A percentile compares a stretch with the other conserved stretches of the same genome.
phyloP scores from a whole-genome alignment of 2,113 vertebrate genomes.

The Myotis brandtii region DNA sequence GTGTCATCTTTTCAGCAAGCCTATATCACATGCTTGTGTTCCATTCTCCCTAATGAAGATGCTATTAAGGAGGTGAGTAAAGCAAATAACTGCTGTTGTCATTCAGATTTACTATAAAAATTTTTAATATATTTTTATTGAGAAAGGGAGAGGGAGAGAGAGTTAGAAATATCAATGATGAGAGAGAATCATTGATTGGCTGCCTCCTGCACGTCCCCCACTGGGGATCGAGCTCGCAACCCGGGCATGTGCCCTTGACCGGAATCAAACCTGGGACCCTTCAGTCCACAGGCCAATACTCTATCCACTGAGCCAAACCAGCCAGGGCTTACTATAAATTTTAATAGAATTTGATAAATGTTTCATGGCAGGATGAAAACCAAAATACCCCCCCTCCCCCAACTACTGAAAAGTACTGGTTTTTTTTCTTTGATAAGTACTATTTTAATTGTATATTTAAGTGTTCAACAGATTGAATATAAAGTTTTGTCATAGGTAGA shows the following conservation, averaged over 20 bases:
- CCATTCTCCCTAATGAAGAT: slow-evolving; percentile 95
- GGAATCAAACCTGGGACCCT: no score
- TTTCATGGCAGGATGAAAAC: slow-evolving; percentile 30
- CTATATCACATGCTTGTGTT: slow-evolving; percentile 95
- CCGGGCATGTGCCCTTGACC: no score
- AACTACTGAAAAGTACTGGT: neutral
- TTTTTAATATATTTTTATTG: neutral
- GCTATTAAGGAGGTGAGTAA: slow-evolving; percentile 95
- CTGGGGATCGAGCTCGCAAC: no score
- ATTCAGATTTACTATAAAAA: neutral
- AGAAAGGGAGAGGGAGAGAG: no score
- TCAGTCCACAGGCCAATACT: no score
- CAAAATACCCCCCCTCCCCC: neutral
- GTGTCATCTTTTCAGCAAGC: slow-evolving; percentile 94
- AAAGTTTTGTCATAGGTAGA: neutral
- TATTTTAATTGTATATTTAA: slow-evolving; percentile 37
- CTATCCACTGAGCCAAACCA: no score
- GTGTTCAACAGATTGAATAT: slow-evolving; percentile 33
- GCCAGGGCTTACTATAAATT: neutral
- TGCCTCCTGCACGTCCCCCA: no score
- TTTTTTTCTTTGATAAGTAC: no score
- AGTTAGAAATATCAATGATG: no score
- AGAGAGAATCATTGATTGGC: no score
- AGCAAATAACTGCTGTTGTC: neutral
- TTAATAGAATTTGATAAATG: slow-evolving; percentile 54